phyloP scores from a whole-genome alignment of 2,797 vertebrate species.

The Rousettus madagascariensis region DNA sequence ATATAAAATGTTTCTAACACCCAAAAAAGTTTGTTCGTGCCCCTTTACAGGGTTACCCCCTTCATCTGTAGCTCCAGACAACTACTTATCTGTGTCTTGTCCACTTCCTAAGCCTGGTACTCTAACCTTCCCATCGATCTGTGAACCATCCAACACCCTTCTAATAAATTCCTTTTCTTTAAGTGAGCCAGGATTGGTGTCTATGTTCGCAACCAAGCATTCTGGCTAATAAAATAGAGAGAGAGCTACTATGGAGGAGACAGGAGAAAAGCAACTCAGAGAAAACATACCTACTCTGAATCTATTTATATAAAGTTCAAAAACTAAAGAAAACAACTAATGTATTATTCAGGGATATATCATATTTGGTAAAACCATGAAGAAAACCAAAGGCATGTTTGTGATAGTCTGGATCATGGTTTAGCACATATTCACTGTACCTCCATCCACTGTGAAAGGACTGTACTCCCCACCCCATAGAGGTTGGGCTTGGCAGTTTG shows the following conservation, averaged over 20 bases:
- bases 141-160: background rate
- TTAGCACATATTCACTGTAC: background rate
- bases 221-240: background rate
- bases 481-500: background rate
- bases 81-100: background rate
- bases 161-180: background rate
- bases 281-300: background rate
- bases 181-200: background rate
- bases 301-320: background rate
- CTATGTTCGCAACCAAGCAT: background rate
- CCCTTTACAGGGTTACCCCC: background rate
- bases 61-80: background rate
- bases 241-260: background rate
- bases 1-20: background rate
- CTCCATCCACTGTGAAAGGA: background rate
- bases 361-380: background rate
- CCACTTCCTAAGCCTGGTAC: background rate
- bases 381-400: background rate
- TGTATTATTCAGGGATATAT: background rate
- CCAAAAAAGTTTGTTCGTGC: background rate
- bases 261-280: background rate
- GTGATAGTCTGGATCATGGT: background rate
- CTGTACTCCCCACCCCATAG: accelerated
- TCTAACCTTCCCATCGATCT: background rate
- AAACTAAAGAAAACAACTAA: background rate